Conservation (phyloP, 2,113 vertebrate genomes). For the Leucosticte australis region DNA sequence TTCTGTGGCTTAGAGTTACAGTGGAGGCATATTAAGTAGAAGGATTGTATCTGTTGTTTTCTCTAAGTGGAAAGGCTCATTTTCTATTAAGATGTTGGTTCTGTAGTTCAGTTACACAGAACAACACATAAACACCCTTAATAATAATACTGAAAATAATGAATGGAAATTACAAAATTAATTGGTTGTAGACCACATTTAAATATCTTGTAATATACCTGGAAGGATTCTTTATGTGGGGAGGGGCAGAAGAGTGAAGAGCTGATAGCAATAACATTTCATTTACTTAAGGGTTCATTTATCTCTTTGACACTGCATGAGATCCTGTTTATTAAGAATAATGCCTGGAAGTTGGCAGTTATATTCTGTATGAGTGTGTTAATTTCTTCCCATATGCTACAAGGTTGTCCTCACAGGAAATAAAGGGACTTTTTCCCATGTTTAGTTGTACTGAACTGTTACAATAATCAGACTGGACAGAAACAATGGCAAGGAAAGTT, state of each 20-base stretch:
- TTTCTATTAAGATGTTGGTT: neutral
- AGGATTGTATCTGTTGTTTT: neutral
- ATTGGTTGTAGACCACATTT: neutral
- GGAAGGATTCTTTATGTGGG: neutral
- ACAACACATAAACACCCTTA: neutral
- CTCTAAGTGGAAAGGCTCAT: neutral
- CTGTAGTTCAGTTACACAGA: neutral
- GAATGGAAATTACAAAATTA: neutral
- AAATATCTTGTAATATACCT: neutral
- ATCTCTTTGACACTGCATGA: constrained; percentile 6
- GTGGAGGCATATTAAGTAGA: neutral
- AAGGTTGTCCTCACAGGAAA: constrained; percentile 34
- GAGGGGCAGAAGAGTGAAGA: neutral
- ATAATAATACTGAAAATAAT: neutral
- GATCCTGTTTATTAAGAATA: constrained; percentile 66
- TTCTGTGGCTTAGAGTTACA: neutral
- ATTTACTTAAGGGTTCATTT: neutral
- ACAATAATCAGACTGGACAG: neutral
- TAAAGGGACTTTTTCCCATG: constrained; percentile 41
- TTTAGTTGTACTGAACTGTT: constrained; percentile 5
- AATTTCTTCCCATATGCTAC: constrained; percentile 52
- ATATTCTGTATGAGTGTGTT: constrained; percentile 13
- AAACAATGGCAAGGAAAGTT: constrained; percentile 42
- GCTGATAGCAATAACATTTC: neutral
- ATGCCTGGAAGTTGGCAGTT: constrained; percentile 63